A percentile compares a stretch with the other conserved stretches of the same genome.
Conservation (phyloP, 2,113 vertebrate species). For the Crotalus viridis region DNA sequence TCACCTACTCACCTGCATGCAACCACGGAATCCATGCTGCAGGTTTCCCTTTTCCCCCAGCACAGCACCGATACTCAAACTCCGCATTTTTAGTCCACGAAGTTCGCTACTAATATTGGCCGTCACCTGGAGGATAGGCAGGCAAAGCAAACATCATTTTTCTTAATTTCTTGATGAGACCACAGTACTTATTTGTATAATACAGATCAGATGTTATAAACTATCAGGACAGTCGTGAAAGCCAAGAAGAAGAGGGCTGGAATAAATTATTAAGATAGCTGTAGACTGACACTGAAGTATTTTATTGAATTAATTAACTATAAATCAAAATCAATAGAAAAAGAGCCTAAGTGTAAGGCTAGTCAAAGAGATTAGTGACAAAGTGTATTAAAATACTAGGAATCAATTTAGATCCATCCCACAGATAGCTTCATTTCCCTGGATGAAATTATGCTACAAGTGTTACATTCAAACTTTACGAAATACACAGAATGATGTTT, state of each 20-base stretch:
- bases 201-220: neutral
- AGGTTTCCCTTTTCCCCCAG: slow-evolving; percentile 67
- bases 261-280: neutral
- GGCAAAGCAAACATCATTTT: neutral
- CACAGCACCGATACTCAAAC: slow-evolving; percentile 78
- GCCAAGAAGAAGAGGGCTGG: neutral
- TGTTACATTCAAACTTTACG: neutral
- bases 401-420: neutral
- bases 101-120: slow-evolving; percentile 77
- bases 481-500: neutral
- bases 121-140: slow-evolving; percentile 65
- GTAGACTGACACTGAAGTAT: neutral
- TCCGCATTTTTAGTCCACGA: slow-evolving; percentile 77
- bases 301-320: neutral
- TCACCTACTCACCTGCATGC: slow-evolving; percentile 80
- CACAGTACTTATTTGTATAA: neutral
- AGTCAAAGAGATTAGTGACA: neutral
- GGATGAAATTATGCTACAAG: neutral
- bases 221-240: neutral
- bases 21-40: slow-evolving; percentile 84
- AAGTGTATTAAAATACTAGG: neutral
- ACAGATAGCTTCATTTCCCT: neutral
- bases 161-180: neutral
- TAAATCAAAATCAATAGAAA: neutral
- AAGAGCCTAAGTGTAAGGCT: neutral